phyloP scores from a whole-genome alignment of 2,113 vertebrate genomes.

The Ciconia maguari region DNA sequence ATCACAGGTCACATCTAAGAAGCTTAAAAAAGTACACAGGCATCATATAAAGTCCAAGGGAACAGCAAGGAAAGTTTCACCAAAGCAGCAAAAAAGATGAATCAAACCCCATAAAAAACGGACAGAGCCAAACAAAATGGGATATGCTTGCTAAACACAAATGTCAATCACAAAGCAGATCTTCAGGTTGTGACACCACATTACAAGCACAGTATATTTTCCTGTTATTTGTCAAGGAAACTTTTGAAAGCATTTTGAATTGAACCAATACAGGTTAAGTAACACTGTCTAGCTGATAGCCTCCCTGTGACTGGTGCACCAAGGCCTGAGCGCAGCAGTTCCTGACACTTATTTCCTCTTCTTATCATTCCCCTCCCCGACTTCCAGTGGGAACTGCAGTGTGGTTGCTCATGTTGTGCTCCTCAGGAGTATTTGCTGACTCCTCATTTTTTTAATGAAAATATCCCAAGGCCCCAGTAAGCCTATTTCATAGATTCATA shows the following conservation, averaged over 20 bases:
- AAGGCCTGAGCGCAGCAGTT: neutral
- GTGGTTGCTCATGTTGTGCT: neutral
- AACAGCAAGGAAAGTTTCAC: neutral
- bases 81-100: neutral
- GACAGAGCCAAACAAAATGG: neutral
- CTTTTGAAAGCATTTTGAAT: neutral
- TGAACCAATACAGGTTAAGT: neutral
- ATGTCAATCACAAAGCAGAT: neutral
- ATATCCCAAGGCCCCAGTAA: slow-evolving; percentile 13
- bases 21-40: neutral
- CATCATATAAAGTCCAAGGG: rapidly evolving
- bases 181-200: neutral
- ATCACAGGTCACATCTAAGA: neutral
- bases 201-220: rapidly evolving
- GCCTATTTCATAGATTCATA: neutral
- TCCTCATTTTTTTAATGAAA: slow-evolving; percentile 22
- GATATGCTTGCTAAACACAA: neutral
- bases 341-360: neutral
- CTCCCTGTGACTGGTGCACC: neutral
- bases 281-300: neutral
- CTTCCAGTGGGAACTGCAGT: neutral
- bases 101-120: neutral
- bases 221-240: neutral
- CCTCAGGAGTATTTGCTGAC: slow-evolving; percentile 12
- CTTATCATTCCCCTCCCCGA: neutral